Evolutionary conservation across 2,888 invertebrate genomes (phyloP), one percentile per base, ranked within the genome.

Genomic region (Ormyrus pomaceus): DNA sequence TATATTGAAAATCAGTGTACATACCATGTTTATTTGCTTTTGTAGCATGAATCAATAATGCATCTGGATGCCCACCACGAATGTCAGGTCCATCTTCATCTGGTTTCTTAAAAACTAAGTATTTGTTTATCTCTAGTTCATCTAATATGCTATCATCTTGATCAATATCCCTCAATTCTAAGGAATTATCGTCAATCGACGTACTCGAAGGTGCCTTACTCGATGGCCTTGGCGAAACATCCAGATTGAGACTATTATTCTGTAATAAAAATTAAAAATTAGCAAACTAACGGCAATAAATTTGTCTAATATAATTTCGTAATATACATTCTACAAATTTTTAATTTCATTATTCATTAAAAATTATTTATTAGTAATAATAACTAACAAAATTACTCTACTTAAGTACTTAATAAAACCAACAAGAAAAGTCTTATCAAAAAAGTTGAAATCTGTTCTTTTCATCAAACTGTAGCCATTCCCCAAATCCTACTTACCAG

Each of bases 41-140:
- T 77, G 98, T 98, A 66, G 99, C 99, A 88, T 98, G 96, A 61
- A 99, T 98, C 83, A 99, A 95, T 74, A 99, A 94, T 0, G 98
- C 98, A 91, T 99, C 98, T 1, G 97, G 95, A 82, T 96, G 95
- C 7, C 99, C 99, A 8, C 99, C 99, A 80, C 97, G 94, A 59
- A 98, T 95, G 85, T 97, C 97, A 0, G 97, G 97, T 5, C 97
- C 97, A 82, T 98, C 98, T 88, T 96, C 96, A 48, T 95, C 95
- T 2, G 93, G 89, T 86, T 95, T 95, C 89, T 97, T 97, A 82
- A 95, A 92, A 61, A 96, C 93, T 83, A 98, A 93, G 92, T 95
- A 95, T 82, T 95, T 93, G 83, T 94, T 94, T 73, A 97, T 95
- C 87, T 97, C 96, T 48, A 96, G 92, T 88, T 96, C 95, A 82